Evolutionary conservation across 2,113 vertebrate species (phyloP).

Genomic region (Thalassoma bifasciatum): DNA sequence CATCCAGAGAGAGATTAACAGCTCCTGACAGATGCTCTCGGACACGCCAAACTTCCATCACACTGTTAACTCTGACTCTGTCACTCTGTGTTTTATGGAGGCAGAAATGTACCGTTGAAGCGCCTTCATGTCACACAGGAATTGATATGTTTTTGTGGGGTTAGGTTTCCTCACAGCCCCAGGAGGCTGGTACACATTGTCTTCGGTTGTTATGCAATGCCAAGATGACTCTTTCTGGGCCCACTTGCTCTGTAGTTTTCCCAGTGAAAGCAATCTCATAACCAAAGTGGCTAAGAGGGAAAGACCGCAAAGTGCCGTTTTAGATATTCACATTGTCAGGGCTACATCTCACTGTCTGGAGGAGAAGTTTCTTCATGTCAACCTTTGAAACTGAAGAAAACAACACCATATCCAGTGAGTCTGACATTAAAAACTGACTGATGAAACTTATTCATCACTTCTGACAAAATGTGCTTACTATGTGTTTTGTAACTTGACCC

Average conservation of each 20-base stretch:
- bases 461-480: neutral
- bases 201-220: slow-evolving; percentile 47
- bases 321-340: slow-evolving; percentile 41
- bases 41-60: slow-evolving; percentile 35
- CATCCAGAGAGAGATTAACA: slow-evolving; percentile 29
- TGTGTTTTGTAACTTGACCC: slow-evolving; percentile 42
- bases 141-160: slow-evolving; percentile 20
- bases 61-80: slow-evolving; percentile 26
- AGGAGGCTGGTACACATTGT: slow-evolving; percentile 49
- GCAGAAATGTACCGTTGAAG: slow-evolving; percentile 21
- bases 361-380: slow-evolving; percentile 20
- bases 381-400: neutral
- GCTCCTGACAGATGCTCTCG: slow-evolving; percentile 20
- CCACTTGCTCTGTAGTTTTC: slow-evolving; percentile 30
- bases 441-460: neutral
- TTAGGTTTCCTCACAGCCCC: slow-evolving; percentile 39
- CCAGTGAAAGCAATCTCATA: slow-evolving; percentile 64
- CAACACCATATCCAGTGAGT: neutral
- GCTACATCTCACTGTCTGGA: slow-evolving; percentile 36
- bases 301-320: slow-evolving; percentile 51
- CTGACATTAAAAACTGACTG: neutral
- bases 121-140: slow-evolving; percentile 32
- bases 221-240: slow-evolving; percentile 27
- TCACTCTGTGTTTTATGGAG: slow-evolving; percentile 29
- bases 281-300: slow-evolving; percentile 38